phyloP scores from a whole-genome alignment of 2,797 vertebrate genomes.

The Helarctos malayanus region DNA sequence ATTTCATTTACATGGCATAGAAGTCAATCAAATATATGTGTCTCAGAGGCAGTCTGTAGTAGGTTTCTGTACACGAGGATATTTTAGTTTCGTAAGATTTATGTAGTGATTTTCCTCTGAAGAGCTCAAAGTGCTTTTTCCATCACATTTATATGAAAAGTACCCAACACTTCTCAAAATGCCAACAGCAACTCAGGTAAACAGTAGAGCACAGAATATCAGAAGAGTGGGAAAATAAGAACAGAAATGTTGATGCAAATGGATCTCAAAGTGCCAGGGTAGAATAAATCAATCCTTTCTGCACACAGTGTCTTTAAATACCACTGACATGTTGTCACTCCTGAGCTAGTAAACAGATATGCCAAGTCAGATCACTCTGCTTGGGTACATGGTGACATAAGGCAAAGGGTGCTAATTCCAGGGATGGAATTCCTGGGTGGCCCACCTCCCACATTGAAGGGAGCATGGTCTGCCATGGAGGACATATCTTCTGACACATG shows the following conservation, averaged over 20 bases:
- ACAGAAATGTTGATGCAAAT: not conserved
- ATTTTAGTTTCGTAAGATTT: constrained; percentile 10
- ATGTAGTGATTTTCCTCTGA: not conserved
- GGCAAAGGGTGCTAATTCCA: not conserved
- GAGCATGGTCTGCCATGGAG: accelerated
- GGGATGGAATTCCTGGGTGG: not conserved
- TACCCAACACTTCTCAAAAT: constrained; percentile 37
- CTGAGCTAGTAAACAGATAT: not conserved
- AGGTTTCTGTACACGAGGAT: not conserved
- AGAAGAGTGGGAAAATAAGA: not conserved
- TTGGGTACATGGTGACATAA: not conserved
- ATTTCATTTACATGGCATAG: not conserved
- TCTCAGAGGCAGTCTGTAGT: not conserved
- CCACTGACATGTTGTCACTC: not conserved
- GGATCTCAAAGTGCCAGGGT: not conserved
- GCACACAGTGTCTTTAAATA: not conserved
- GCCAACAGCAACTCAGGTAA: constrained; percentile 40
- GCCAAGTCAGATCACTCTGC: too few species aligned
- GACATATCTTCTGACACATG: not conserved
- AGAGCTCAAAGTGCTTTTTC: constrained; percentile 30
- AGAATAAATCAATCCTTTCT: not conserved
- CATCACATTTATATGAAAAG: constrained; percentile 32
- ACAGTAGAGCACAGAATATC: not conserved
- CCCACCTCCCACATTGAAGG: not conserved
- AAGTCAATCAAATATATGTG: constrained; percentile 37